A percentile compares a stretch with the other conserved stretches of the same genome.
phyloP scores from a whole-genome alignment of 2,797 vertebrate genomes.

The Myotis vivesi region DNA sequence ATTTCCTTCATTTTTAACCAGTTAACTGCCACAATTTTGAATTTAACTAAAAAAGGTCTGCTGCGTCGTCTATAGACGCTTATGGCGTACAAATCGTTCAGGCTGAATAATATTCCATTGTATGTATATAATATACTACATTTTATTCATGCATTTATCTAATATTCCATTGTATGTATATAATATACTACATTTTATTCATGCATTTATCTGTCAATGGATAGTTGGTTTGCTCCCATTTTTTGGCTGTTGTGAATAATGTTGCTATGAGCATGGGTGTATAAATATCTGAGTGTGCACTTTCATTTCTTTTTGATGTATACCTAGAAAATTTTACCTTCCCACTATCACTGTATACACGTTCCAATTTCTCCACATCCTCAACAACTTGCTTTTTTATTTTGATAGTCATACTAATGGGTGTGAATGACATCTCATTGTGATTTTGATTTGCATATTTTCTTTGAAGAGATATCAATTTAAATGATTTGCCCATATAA shows the following conservation, averaged over 20 bases:
- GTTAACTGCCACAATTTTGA: too few relatives aligned
- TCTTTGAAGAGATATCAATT: constrained; percentile 10
- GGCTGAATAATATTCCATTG: not conserved
- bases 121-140: not conserved
- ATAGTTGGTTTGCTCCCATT: not conserved
- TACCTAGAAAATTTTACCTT: constrained; percentile 1
- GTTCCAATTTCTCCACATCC: not conserved
- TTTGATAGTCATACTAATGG: not conserved
- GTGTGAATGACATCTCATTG: not conserved
- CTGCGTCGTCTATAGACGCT: too few relatives aligned
- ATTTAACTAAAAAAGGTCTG: too few relatives aligned
- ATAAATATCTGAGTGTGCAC: not conserved
- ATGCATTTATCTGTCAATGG: not conserved
- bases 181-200: not conserved
- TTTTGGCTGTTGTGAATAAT: not conserved
- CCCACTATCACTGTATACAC: not conserved
- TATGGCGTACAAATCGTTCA: not conserved
- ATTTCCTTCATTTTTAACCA: constrained; percentile 9
- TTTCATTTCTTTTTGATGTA: constrained; percentile 30
- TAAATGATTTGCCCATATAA: not conserved
- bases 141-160: constrained; percentile 22
- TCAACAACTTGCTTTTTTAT: not conserved
- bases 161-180: not conserved
- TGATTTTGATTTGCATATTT: constrained; percentile 20
- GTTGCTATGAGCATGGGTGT: not conserved